A percentile compares a stretch with the other conserved stretches of the same genome.
Conservation (phyloP, 2,113 vertebrate species). For the Loxodonta africana region DNA sequence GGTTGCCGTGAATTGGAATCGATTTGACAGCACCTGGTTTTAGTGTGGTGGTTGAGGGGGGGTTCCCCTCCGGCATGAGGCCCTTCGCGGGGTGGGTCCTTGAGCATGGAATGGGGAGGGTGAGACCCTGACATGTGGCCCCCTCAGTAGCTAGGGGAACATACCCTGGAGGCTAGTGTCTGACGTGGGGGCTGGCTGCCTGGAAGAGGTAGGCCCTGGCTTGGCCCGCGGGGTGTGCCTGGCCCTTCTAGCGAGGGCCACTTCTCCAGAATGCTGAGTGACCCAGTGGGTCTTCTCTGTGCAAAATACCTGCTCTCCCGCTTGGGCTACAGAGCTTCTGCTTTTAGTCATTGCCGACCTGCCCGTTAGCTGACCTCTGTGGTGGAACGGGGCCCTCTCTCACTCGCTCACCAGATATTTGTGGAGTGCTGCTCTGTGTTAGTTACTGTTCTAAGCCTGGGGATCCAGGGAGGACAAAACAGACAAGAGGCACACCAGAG, state of each 20-base stretch:
- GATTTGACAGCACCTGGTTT: not conserved
- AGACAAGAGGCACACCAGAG: not conserved
- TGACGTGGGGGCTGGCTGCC: not conserved
- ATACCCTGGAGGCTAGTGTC: not conserved
- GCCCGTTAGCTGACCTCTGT: not conserved
- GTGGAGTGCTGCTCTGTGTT: not conserved
- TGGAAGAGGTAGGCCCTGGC: not conserved
- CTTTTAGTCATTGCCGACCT: not conserved
- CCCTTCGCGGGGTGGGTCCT: not conserved
- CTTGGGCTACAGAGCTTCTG: slow-evolving; percentile 1
- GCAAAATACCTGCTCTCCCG: not conserved
- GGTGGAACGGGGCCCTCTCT: not conserved
- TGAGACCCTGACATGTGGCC: not conserved
- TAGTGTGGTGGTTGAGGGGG: not conserved
- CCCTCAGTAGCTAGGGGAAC: not conserved
- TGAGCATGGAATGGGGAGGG: not conserved
- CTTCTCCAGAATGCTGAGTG: not conserved
- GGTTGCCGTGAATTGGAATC: not conserved
- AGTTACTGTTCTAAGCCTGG: not conserved
- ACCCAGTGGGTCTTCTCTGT: not conserved
- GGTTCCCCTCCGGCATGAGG: not conserved
- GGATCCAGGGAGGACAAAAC: not conserved
- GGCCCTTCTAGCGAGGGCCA: not conserved
- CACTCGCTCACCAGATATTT: not conserved
- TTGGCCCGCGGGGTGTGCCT: not conserved